Conservation (phyloP, 1,140 invertebrate genomes). For the Aphelenchoides fujianensis region DNA sequence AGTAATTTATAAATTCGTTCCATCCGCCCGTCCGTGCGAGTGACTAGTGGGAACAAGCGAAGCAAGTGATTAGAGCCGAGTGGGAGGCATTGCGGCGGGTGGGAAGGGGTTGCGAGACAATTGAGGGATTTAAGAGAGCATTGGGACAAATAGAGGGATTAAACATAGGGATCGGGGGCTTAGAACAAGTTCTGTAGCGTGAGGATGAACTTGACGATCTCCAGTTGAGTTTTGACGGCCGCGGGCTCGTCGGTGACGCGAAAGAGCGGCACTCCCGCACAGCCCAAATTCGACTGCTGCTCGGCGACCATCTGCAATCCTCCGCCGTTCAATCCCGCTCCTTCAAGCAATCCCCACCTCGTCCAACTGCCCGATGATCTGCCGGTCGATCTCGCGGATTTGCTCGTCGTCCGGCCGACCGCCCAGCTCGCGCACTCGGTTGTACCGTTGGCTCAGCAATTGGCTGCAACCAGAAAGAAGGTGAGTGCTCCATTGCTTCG, state of each 20-base stretch:
- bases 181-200: constrained; percentile 1
- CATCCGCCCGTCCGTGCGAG: too few species aligned
- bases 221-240: constrained; percentile 14
- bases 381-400: neutral
- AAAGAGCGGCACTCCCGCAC: constrained; percentile 9
- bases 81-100: too few species aligned
- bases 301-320: constrained; percentile 10
- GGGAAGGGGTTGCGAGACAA: too few species aligned
- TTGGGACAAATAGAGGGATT: too few species aligned
- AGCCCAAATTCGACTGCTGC: constrained; percentile 19
- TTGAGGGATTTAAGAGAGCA: too few species aligned
- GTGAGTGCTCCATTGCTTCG: too few species aligned
- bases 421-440: constrained; percentile 10
- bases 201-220: constrained; percentile 14
- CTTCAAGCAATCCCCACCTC: too few species aligned
- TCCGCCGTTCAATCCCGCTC: too few species aligned
- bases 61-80: too few species aligned
- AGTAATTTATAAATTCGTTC: too few species aligned
- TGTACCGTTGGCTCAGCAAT: constrained; percentile 12
- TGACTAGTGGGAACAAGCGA: too few species aligned
- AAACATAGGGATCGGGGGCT: too few species aligned
- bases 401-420: neutral
- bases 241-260: neutral
- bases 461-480: constrained; percentile 13
- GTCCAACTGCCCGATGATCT: constrained; percentile 13